phyloP scores from a whole-genome alignment of 2,888 invertebrate species.

The Nemoura dubitans region DNA sequence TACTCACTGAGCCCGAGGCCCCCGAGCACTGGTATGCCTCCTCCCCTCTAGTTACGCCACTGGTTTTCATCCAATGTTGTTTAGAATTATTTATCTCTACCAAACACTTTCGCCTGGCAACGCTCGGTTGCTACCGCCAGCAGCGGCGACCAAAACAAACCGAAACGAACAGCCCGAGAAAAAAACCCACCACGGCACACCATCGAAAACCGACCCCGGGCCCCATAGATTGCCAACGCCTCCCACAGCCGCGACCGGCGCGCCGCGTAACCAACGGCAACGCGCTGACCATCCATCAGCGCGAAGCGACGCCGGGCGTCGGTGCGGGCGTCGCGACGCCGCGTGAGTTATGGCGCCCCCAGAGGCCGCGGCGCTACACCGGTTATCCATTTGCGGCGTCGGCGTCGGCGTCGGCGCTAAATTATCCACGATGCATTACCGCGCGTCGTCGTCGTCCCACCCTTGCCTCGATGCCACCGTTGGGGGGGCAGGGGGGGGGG shows the following conservation, averaged over 20 bases:
- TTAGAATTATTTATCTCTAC: no score
- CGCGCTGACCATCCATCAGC: conserved; percentile 19
- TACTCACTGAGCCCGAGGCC: no score
- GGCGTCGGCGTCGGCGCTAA: conserved; percentile 49
- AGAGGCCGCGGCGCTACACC: conserved; percentile 47
- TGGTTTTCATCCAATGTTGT: no score
- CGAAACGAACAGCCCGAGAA: neutral
- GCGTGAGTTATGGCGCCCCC: conserved; percentile 51
- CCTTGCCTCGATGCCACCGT: conserved; percentile 40
- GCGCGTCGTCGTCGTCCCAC: conserved; percentile 46
- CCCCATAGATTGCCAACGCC: neutral
- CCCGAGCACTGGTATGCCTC: no score
- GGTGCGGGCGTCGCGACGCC: conserved; percentile 32
- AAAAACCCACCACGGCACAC: neutral
- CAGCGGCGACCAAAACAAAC: neutral
- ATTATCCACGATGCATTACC: conserved; percentile 53
- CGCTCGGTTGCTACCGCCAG: no score
- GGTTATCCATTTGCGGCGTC: conserved; percentile 39
- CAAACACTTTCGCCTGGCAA: no score
- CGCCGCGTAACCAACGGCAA: neutral
- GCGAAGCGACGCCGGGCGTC: neutral
- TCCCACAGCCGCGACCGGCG: no score
- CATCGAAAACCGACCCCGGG: neutral
- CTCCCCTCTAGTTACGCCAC: no score
- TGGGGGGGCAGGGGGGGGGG: neutral